A percentile compares a stretch with the other conserved stretches of the same genome.
Conservation (phyloP, 2,888 invertebrate species). For the Meganola albula region DNA sequence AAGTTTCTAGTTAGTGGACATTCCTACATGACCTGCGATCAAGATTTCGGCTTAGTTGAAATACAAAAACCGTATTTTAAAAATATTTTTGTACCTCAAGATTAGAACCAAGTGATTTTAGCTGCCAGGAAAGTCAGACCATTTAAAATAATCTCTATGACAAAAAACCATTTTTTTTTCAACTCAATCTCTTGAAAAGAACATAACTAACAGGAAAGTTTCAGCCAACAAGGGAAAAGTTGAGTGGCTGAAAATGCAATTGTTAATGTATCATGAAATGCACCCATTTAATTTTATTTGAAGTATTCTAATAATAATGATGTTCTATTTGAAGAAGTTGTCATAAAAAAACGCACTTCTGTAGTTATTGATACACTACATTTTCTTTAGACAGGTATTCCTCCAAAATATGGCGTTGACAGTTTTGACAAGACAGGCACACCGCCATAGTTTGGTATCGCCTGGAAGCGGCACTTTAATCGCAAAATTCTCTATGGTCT, state of each 20-base stretch:
- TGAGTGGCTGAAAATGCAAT: conserved; percentile 8
- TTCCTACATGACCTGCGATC: neutral
- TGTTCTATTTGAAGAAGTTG: conserved; percentile 8
- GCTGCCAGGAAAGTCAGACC: conserved; percentile 8
- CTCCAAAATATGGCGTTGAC: too few species aligned
- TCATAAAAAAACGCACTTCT: conserved; percentile 7
- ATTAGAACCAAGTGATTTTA: conserved; percentile 9
- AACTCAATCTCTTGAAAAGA: conserved; percentile 4
- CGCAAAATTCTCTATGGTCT: too few species aligned
- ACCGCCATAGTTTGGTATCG: too few species aligned
- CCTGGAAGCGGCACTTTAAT: too few species aligned
- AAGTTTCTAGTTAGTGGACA: conserved; percentile 4
- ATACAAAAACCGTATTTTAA: conserved; percentile 4
- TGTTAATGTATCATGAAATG: conserved; percentile 7
- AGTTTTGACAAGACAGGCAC: too few species aligned
- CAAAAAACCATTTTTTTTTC: conserved; percentile 8
- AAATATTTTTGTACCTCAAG: conserved; percentile 8
- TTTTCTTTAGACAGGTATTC: too few species aligned
- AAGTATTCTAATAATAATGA: conserved; percentile 8
- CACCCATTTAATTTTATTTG: conserved; percentile 8
- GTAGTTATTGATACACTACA: conserved; percentile 2
- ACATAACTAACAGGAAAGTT: conserved; percentile 8
- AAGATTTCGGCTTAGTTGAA: conserved; percentile 3
- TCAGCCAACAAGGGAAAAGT: conserved; percentile 7
- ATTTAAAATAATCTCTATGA: conserved; percentile 9